phyloP scores from a whole-genome alignment of 2,888 invertebrate genomes.

The Pheosia tremula region DNA sequence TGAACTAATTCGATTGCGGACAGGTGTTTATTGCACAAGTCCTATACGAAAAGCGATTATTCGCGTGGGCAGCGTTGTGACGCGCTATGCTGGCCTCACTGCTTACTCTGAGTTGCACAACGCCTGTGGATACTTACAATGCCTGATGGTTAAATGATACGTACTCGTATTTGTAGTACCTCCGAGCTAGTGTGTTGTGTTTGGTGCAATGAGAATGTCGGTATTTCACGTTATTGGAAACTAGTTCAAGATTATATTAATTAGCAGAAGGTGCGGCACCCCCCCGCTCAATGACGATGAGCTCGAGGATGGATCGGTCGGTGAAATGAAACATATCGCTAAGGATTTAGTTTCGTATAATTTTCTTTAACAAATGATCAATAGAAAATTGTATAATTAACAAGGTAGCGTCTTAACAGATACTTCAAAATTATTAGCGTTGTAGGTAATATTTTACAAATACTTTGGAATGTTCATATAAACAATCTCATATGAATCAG shows the following conservation, averaged over 20 bases:
- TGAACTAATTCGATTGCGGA: constrained; percentile 51
- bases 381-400: constrained; percentile 85
- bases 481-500: constrained; percentile 79
- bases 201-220: background rate
- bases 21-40: constrained; percentile 68
- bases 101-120: constrained; percentile 23
- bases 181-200: background rate
- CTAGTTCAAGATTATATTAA: constrained; percentile 78
- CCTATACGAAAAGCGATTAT: constrained; percentile 54
- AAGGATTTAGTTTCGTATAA: constrained; percentile 85
- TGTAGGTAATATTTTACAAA: constrained; percentile 84
- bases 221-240: constrained; percentile 53
- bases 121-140: background rate
- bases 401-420: constrained; percentile 84
- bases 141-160: constrained; percentile 30
- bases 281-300: constrained; percentile 17
- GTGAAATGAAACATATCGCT: constrained; percentile 62
- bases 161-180: background rate
- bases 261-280: constrained; percentile 59
- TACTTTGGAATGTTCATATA: constrained; percentile 84
- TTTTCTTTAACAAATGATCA: constrained; percentile 85
- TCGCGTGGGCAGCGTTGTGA: constrained; percentile 50
- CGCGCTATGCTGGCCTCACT: constrained; percentile 37
- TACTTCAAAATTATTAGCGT: constrained; percentile 83
- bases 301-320: constrained; percentile 4